These are phyloP conservation scores for Rotaria sp. DNA, from an alignment of 2,888 invertebrate genomes.

Conservation along the genomic window DNA sequence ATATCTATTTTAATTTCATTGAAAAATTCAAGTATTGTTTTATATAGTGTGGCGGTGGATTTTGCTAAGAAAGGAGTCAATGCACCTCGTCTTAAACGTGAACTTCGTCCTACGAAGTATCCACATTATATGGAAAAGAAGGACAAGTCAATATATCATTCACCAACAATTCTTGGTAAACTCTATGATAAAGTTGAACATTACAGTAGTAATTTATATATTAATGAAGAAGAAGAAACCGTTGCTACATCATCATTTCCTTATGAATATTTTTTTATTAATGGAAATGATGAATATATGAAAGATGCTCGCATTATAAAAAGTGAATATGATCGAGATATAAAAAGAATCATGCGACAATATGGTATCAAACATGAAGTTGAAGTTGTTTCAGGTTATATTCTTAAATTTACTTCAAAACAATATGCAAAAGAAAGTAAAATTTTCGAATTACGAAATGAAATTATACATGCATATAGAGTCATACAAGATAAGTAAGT, in stretches of 20 bases:
- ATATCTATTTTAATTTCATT: no score
- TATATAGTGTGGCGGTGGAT: background rate
- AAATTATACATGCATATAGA: background rate
- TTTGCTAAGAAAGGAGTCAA: background rate
- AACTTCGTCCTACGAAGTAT: background rate
- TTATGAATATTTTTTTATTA: background rate
- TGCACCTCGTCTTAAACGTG: background rate
- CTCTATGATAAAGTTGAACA: background rate
- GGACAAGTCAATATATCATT: background rate
- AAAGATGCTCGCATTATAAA: background rate
- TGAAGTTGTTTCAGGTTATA: background rate
- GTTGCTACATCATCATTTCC: background rate
- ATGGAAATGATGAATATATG: background rate
- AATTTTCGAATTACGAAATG: background rate
- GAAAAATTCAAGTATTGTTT: no score
- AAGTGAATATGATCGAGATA: background rate
- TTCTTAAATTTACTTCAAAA: background rate
- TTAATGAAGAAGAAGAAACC: background rate
- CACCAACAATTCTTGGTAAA: background rate
- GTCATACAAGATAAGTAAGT: background rate
- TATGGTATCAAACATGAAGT: background rate
- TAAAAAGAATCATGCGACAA: background rate
- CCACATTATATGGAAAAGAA: slow-evolving; percentile 20
- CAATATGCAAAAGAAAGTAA: background rate
- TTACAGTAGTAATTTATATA: background rate